Conservation (phyloP, 2,888 invertebrate species). For the Eilema depressum region DNA sequence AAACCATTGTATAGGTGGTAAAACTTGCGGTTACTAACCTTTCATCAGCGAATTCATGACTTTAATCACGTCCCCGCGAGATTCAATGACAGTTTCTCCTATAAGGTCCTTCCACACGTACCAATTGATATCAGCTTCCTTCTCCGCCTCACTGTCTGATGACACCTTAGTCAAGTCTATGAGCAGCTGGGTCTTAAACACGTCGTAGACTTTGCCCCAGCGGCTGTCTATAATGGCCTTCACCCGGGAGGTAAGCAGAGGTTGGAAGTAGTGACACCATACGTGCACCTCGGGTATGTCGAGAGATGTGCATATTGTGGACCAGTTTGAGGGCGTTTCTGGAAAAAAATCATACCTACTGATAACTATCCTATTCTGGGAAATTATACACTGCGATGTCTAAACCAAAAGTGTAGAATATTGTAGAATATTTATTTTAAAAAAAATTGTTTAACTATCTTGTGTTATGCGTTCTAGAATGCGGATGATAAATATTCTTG, state of each 20-base stretch:
- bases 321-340: conserved; percentile 89
- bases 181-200: conserved; percentile 73
- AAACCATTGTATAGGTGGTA: too few species aligned
- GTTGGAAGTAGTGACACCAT: conserved; percentile 91
- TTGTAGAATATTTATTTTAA: too few species aligned
- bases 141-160: conserved; percentile 79
- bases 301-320: conserved; percentile 87
- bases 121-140: conserved; percentile 89
- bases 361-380: background rate
- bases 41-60: conserved; percentile 83
- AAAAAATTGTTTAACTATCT: too few species aligned
- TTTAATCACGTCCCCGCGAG: conserved; percentile 76
- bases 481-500: too few species aligned
- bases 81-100: conserved; percentile 81
- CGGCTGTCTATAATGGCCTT: conserved; percentile 86
- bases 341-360: conserved; percentile 21
- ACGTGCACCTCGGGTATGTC: conserved; percentile 87
- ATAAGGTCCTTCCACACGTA: conserved; percentile 91
- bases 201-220: conserved; percentile 76
- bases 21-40: conserved; percentile 73
- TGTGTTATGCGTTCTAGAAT: too few species aligned
- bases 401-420: too few species aligned
- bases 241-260: conserved; percentile 90
- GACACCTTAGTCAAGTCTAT: conserved; percentile 76
- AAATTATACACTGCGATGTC: too few species aligned